Base-by-base conservation (phyloP, 2,113 vertebrate species). In the Meleagris gallopavo region DNA sequence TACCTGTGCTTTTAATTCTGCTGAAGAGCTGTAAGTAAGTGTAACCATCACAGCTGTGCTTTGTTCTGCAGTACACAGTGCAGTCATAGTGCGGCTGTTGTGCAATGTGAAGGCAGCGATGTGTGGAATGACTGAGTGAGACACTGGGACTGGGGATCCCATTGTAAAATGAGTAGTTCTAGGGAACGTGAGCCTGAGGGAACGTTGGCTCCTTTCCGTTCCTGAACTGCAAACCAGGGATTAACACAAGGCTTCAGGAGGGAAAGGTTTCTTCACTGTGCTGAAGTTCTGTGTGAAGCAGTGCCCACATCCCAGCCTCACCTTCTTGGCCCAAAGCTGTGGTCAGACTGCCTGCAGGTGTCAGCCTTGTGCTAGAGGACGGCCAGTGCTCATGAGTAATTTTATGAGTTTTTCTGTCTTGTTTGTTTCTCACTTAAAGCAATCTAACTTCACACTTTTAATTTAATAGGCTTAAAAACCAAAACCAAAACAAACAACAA, bases 241-340 rank as follows among this genome's bases (percentile, higher is more conserved):
- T 50, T 50, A 36, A 70, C 13, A 19, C n/a, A 18, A 27, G n/a
- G 34, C 10, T 70, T 54, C 43, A 11, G 0, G 0, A 66, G 55
- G 36, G 29, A 19, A 73, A 24, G 58, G 24, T 30, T 38, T 9
- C 61, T 41, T 50, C 8, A 2, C 80, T 13, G 8, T 12, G 1
- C 3, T 10, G 24, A 36, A 45, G 62, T 5, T 67, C 18, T 43
- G 32, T 24, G 22, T 52, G 27, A 38, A 32, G 36, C 14, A 4
- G 43, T 8, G 1, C 54, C 38, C 0, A 0, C 52, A 18, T 29
- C 8, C 57, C 58, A 29, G n/a, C 52, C 15, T 29, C n/a, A 4
- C 7, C 24, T 6, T 64, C 67, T 62, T 2, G 34, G 25, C 25
- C 32, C 29, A 8, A 5, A 16, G 3, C 1, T 0, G 5, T 14